Base-by-base conservation (phyloP, 2,888 invertebrate genomes). In the Tiliacea citrago region DNA sequence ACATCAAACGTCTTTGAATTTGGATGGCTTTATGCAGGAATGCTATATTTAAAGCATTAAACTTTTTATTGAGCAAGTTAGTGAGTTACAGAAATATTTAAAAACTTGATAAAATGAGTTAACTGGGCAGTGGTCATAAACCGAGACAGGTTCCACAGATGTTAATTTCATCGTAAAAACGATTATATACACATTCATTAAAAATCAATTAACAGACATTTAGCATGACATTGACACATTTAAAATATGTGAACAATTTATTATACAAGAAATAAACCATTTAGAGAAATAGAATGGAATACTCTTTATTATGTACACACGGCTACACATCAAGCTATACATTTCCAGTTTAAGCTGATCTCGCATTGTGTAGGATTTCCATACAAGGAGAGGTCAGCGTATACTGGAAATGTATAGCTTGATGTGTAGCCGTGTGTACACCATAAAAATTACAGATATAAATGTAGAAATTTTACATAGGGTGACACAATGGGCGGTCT, bases 1-100 rank as follows among this genome's bases (percentile, higher is more conserved):
- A 83, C 66, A 71, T 80, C 83, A 68, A 83, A 74, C 71, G 58
- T 69, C 79, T 77, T 76, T 82, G 61, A 49, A 62, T 55, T 58
- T 35, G 63, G 61, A 76, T 55, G 45, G 57, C 8, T 63, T 62
- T 74, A 70, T 71, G 57, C 16, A 6, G 2, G 0, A 51, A 2
- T 24, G 71, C 16, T 61, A 5, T 47, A 10, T 18, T 47, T 5
- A 10, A 24, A 6, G 39, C 5, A 35, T 35, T 35, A 10, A 8
- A 2, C 4, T 58, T 29, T 8, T 21, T 51, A 51, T 51, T 65
- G 21, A 51, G 6, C 1, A 16, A n/a, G 2, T 5, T 35, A 3
- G 8, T 42, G 10, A 21, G 9, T 6, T n/a, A n/a, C n/a, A 49
- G 16, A 6, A 49, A 18, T 49, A 6, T 18, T 49, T 6, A 49